Conservation (phyloP, 2,113 vertebrate genomes). For the Leptocoma aspasia region DNA sequence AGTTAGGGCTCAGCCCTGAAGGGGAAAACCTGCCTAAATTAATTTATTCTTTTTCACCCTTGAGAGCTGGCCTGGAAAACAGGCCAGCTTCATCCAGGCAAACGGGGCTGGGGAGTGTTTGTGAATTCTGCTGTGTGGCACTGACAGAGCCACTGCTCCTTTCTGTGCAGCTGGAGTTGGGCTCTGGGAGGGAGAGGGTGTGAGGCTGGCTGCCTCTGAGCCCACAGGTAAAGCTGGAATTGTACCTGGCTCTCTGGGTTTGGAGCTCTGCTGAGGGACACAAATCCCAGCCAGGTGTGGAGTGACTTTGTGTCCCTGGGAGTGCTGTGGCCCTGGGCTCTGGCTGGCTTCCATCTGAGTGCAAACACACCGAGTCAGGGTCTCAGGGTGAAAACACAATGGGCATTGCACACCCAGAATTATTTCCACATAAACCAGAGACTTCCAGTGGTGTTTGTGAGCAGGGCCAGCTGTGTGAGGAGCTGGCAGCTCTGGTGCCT, state of each 20-base stretch:
- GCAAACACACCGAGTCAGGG: too few relatives aligned
- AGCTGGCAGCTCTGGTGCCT: neutral
- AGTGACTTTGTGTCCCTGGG: too few relatives aligned
- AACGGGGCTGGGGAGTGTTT: neutral
- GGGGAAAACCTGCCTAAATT: slow-evolving; percentile 6
- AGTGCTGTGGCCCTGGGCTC: neutral
- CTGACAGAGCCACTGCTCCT: neutral
- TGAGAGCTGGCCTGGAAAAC: slow-evolving; percentile 23
- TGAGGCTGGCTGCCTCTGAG: neutral
- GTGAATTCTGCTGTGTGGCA: neutral
- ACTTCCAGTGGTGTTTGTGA: neutral
- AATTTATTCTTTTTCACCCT: neutral
- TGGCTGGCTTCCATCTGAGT: neutral
- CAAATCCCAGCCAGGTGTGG: too few relatives aligned
- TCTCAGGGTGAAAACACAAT: neutral
- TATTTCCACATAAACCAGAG: neutral
- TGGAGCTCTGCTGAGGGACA: neutral
- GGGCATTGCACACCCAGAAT: neutral
- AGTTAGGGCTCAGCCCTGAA: neutral
- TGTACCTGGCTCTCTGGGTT: neutral
- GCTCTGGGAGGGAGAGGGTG: neutral
- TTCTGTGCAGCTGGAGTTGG: neutral
- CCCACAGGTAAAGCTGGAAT: neutral
- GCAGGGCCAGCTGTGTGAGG: neutral
- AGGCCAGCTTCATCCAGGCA: neutral